phyloP scores from a whole-genome alignment of 2,797 vertebrate species.

The Petrocephalus sullivani region DNA sequence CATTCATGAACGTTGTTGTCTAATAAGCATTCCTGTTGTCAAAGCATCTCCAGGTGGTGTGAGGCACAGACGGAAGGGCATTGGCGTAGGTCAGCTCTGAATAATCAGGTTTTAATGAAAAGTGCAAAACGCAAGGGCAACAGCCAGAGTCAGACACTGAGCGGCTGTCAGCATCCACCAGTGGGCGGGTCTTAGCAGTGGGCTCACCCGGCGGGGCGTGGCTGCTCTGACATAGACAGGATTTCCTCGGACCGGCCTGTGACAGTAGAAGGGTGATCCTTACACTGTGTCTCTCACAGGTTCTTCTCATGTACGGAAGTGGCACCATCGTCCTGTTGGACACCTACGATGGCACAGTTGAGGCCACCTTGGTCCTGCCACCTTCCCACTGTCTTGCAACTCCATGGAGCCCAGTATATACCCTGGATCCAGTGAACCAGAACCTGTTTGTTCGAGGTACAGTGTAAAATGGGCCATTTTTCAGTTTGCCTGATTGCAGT shows the following conservation, averaged over 20 bases:
- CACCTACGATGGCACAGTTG: slow-evolving; percentile 33
- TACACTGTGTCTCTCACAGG: neutral
- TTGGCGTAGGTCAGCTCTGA: neutral
- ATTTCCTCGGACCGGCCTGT: neutral
- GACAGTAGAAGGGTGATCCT: neutral
- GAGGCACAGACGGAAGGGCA: neutral
- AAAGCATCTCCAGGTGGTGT: neutral
- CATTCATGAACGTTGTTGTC: neutral
- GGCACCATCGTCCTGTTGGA: slow-evolving; percentile 50
- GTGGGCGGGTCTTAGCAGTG: neutral
- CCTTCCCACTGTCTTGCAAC: slow-evolving; percentile 29
- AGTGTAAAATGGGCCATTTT: neutral
- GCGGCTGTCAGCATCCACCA: neutral
- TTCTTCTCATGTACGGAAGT: slow-evolving; percentile 39
- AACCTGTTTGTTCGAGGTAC: slow-evolving; percentile 24
- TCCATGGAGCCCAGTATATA: slow-evolving; percentile 22
- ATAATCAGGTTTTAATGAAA: neutral
- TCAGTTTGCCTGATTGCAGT: neutral
- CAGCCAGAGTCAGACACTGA: neutral
- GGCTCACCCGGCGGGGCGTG: neutral
- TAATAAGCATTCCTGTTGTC: neutral
- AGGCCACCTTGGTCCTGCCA: slow-evolving; percentile 45
- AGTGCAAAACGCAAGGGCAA: neutral
- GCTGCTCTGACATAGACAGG: neutral
- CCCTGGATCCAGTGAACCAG: slow-evolving; percentile 12